A percentile compares a stretch with the other conserved stretches of the same genome.
phyloP scores from a whole-genome alignment of 2,797 vertebrate genomes.

The Nothura maculosa region DNA sequence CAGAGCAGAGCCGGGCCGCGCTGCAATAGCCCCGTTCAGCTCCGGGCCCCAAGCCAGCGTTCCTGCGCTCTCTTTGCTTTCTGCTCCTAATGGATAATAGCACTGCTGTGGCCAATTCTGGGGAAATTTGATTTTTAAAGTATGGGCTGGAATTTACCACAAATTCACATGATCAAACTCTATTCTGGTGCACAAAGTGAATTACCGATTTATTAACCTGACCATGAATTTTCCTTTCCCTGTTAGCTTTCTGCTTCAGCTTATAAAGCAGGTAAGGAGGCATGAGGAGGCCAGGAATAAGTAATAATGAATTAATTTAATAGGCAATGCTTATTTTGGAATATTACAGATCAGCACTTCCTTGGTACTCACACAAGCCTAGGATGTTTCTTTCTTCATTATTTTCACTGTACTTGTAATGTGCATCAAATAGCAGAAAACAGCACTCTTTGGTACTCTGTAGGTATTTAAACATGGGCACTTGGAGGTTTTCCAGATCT shows the following conservation, averaged over 20 bases:
- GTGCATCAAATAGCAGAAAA: not conserved
- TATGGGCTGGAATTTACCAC: not conserved
- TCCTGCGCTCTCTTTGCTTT: slow-evolving; percentile 8
- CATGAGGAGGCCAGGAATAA: not conserved
- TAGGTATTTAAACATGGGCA: not conserved
- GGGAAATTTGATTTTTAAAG: not conserved
- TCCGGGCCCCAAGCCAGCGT: slow-evolving; percentile 16
- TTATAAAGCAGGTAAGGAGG: not conserved
- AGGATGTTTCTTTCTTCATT: not conserved
- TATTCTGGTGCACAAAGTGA: fast-evolving
- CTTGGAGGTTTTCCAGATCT: not conserved
- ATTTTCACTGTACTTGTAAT: not conserved
- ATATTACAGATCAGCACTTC: not conserved
- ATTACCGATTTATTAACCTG: not conserved
- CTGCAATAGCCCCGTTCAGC: slow-evolving; percentile 12
- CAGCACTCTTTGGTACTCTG: fast-evolving
- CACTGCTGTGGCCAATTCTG: not conserved
- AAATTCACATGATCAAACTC: not conserved
- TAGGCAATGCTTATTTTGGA: not conserved
- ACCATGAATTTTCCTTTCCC: not conserved
- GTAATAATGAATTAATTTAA: not conserved
- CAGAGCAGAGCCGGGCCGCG: slow-evolving; percentile 32
- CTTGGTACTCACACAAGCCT: not conserved
- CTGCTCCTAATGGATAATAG: slow-evolving; percentile 16
- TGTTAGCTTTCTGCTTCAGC: not conserved